Base-by-base conservation (phyloP, 2,113 vertebrate genomes). In the Prochilodus magdalenae region DNA sequence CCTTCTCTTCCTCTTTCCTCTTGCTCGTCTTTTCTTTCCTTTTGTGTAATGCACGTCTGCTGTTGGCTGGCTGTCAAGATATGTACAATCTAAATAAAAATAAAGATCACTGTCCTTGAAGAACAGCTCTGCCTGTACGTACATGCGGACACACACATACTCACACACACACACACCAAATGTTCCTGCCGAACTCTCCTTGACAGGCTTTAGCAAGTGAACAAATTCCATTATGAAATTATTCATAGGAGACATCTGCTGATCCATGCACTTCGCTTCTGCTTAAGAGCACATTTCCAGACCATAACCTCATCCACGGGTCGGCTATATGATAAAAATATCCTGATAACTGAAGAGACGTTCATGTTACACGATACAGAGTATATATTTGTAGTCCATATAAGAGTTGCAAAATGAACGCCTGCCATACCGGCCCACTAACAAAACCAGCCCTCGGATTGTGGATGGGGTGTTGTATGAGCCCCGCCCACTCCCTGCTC, bases 211-310 rank as follows among this genome's bases (percentile, higher is more conserved):
- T 66, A 83, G 82, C 71, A 44, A 65, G 15, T 30, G 15, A 67
- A 86, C 30, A 62, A 57, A 57, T 60, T 72, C 80, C 87, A 83
- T 75, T 70, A 79, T 80, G 30, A 22, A 62, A 76, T 84, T 62
- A 66, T 29, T 33, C 75, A 80, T 12, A 55, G 65, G 1, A 69
- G 36, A 74, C 40, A 57, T 74, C 36, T 63, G 71, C 83, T 63
- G 63, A 80, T 74, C 65, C 27, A 33, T 10, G 62, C 47, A 30
- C 59, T 66, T 66, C 22, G 18, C 16, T 20, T 36, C 27, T 36
- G 30, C 20, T 18, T 33, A n/a, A n/a, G 7, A 44, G 36, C 66
- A 75, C 73, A 75, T 24, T 29, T 3, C 8, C 12, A 59, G 2
- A 7, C 49, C 24, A 18, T 70, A 44, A 70, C 16, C 30, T 40